Percentiles rank a stretch among this genome's conserved stretches.
These are phyloP conservation scores for Falco peregrinus DNA, from an alignment of 2,797 vertebrate species.

Conservation along the genomic window DNA sequence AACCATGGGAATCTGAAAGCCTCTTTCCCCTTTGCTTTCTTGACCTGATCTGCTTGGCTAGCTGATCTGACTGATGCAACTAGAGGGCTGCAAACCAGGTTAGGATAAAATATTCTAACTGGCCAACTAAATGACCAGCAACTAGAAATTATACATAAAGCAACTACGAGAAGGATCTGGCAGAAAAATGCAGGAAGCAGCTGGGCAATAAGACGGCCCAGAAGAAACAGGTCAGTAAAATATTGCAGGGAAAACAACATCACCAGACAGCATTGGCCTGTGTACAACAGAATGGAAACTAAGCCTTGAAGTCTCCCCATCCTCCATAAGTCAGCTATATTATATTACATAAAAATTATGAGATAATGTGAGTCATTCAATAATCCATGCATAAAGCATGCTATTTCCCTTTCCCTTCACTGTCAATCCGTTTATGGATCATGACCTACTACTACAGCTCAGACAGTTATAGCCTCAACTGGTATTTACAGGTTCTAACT, in stretches of 20 bases:
- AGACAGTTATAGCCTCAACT: not conserved
- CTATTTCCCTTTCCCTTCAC: not conserved
- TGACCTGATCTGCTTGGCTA: not conserved
- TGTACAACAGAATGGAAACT: not conserved
- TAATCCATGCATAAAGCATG: not conserved
- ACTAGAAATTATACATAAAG: not conserved
- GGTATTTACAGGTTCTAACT: not conserved
- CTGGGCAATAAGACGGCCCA: not conserved
- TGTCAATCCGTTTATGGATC: not conserved
- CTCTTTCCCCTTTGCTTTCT: not conserved
- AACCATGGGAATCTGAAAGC: not conserved
- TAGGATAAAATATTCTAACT: not conserved
- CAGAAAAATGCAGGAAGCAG: not conserved
- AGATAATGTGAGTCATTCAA: not conserved
- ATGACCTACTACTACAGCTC: not conserved
- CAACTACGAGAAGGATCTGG: not conserved
- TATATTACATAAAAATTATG: not conserved
- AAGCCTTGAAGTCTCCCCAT: not conserved
- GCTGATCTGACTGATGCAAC: not conserved
- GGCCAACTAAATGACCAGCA: not conserved
- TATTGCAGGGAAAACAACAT: not conserved
- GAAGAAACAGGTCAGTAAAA: not conserved
- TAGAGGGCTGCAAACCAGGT: not conserved
- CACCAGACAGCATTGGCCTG: not conserved
- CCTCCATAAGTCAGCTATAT: not conserved